Evolutionary conservation across 2,888 invertebrate species (phyloP).

Genomic region (Tachina grossa): DNA sequence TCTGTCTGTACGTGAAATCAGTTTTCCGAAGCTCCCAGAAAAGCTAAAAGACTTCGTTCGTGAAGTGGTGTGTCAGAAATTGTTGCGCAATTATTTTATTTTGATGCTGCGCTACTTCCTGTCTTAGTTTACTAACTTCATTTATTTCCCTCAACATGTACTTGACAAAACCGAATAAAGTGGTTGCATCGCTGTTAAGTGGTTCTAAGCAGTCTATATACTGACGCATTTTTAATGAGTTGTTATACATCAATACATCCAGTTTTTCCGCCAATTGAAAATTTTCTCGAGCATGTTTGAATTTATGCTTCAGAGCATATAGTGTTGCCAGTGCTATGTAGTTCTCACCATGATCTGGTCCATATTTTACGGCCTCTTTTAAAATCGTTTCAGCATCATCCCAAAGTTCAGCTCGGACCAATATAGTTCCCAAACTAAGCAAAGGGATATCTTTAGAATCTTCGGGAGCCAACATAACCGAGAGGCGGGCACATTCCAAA

Average conservation of each 20-base stretch:
- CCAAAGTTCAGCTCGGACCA: constrained; percentile 78
- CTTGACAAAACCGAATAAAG: constrained; percentile 79
- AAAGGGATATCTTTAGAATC: constrained; percentile 79
- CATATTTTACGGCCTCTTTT: constrained; percentile 80
- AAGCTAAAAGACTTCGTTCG: too few relatives aligned
- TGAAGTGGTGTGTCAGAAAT: too few relatives aligned
- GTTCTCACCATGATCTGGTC: constrained; percentile 79
- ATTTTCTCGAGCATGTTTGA: constrained; percentile 79
- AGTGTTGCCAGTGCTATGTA: constrained; percentile 80
- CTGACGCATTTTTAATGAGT: constrained; percentile 78
- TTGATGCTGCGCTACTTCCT: constrained; percentile 78
- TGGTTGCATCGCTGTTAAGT: constrained; percentile 5
- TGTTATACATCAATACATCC: constrained; percentile 78
- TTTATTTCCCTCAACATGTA: constrained; percentile 81
- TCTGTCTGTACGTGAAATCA: too few relatives aligned
- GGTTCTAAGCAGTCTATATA: constrained; percentile 79
- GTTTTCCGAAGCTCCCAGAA: too few relatives aligned
- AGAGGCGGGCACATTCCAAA: constrained; percentile 80
- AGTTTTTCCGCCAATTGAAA: constrained; percentile 80
- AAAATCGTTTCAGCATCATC: constrained; percentile 80
- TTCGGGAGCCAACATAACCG: constrained; percentile 79
- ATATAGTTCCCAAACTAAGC: constrained; percentile 80
- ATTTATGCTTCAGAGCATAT: constrained; percentile 80
- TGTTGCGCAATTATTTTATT: constrained; percentile 81
- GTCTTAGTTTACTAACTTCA: constrained; percentile 79